A percentile compares a stretch with the other conserved stretches of the same genome.
These are phyloP conservation scores for Anthonomus grandis DNA, from an alignment of 1,140 invertebrate genomes.

Conservation along the genomic window DNA sequence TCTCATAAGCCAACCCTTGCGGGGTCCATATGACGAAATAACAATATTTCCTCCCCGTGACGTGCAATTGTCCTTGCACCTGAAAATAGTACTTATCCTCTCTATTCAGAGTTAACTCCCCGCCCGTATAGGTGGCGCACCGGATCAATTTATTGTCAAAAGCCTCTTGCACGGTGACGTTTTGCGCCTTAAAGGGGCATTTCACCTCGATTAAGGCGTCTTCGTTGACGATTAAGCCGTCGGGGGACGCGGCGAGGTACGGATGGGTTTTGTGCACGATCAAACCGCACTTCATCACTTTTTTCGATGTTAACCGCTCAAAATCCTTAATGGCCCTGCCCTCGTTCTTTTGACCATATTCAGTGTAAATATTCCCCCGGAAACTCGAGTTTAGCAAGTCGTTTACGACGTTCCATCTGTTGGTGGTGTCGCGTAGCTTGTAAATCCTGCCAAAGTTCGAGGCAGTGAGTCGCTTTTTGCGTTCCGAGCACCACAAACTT, in stretches of 20 bases:
- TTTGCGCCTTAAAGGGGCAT: slow-evolving; percentile 27
- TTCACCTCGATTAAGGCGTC: slow-evolving; percentile 31
- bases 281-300: slow-evolving; percentile 24
- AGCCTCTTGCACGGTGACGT: slow-evolving; percentile 22
- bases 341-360: slow-evolving; percentile 29
- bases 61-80: slow-evolving; percentile 41
- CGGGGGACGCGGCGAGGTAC: slow-evolving; percentile 32
- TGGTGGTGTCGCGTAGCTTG: slow-evolving; percentile 29
- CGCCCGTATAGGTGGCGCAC: slow-evolving; percentile 25
- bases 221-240: slow-evolving; percentile 27
- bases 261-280: slow-evolving; percentile 23
- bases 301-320: slow-evolving; percentile 16
- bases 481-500: slow-evolving; percentile 24
- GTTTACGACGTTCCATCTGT: slow-evolving; percentile 26
- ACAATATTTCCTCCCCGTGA: slow-evolving; percentile 44
- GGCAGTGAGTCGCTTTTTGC: slow-evolving; percentile 34
- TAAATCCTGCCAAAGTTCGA: slow-evolving; percentile 39
- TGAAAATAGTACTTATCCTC: slow-evolving; percentile 40
- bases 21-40: slow-evolving; percentile 49
- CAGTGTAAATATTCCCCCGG: slow-evolving; percentile 24
- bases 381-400: slow-evolving; percentile 26
- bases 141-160: slow-evolving; percentile 23
- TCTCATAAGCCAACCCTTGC: slow-evolving; percentile 28
- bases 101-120: slow-evolving; percentile 26
- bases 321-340: slow-evolving; percentile 18